These are phyloP conservation scores for Sardinella longiceps DNA, from an alignment of 2,797 vertebrate genomes.

Conservation along the genomic window DNA sequence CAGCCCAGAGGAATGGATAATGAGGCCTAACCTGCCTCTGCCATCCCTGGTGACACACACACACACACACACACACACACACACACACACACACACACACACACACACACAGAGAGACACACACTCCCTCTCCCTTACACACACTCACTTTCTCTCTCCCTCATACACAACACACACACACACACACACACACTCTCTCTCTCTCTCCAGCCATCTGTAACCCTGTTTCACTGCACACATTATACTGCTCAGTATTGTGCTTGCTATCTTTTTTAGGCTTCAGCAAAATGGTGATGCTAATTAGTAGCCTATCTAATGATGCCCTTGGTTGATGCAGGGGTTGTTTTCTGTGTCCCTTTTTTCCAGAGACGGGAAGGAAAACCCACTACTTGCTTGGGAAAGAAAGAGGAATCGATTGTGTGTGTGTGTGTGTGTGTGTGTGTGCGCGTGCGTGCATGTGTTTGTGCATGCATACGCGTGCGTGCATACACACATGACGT, in stretches of 20 bases:
- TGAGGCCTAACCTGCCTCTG: constrained; percentile 30
- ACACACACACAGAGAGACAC: too few relatives aligned
- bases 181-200: too few relatives aligned
- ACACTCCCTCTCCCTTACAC: not conserved
- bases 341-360: not conserved
- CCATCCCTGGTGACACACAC: not conserved
- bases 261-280: not conserved
- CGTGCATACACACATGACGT: too few relatives aligned
- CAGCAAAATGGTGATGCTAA: not conserved
- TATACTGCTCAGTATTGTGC: not conserved
- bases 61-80: too few relatives aligned
- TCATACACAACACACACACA: too few relatives aligned
- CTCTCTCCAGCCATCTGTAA: not conserved
- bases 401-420: too few relatives aligned
- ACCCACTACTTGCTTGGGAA: too few relatives aligned
- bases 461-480: too few relatives aligned
- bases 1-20: constrained; percentile 38
- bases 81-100: too few relatives aligned
- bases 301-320: not conserved
- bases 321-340: not conserved
- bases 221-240: not conserved
- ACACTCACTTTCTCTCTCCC: not conserved
- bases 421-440: too few relatives aligned
- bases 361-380: too few relatives aligned
- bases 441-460: too few relatives aligned